Base-by-base conservation (phyloP, 2,113 vertebrate genomes). In the Cyanistes caeruleus region DNA sequence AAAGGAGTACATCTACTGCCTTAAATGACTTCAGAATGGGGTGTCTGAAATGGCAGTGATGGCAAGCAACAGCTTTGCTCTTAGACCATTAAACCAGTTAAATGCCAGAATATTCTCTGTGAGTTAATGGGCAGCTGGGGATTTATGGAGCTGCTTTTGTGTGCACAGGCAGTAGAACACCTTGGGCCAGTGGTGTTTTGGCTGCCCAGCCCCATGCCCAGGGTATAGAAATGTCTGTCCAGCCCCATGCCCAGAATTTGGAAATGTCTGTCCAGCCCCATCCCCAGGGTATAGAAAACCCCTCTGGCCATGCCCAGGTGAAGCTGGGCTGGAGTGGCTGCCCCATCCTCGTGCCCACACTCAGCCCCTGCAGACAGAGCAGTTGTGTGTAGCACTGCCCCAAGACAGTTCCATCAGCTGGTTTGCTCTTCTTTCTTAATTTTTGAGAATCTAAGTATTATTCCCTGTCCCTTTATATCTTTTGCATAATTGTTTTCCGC, bases 261-360 rank as follows among this genome's bases (percentile, higher is more conserved):
- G 21, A 15, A 49, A 2, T 51, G 22, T 2, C 21, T 62, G 58
- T 10, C 58, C 35, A 52, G 16, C 30, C 28, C 30, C 17, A 7
- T 37, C 5, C 25, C 25, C 4, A 9, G 10, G 41, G 8, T 44
- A 5, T 23, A 24, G 15, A 16, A 18, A 59, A 1, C 4, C 23
- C 46, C 78, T 46, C 53, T 35, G 39, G n/a, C 53, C 4, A 1
- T 75, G 78, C 17, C 4, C 8, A 65, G 59, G 35, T 65, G 44
- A 13, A 2, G 35, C 30, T 24, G 56, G 39, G 21, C 43, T 53
- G 64, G 59, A 6, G 24, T 11, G 15, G 4, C 53, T 3, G 4
- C 5, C 53, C 3, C 1, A 1, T 21, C 28, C 59, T 15, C 0
- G 5, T 1, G 28, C 8, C 11, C 59, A n/a, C n/a, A 3, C 43